A percentile compares a stretch with the other conserved stretches of the same genome.
phyloP scores from a whole-genome alignment of 2,888 invertebrate species.

The Cephus sareptanus region DNA sequence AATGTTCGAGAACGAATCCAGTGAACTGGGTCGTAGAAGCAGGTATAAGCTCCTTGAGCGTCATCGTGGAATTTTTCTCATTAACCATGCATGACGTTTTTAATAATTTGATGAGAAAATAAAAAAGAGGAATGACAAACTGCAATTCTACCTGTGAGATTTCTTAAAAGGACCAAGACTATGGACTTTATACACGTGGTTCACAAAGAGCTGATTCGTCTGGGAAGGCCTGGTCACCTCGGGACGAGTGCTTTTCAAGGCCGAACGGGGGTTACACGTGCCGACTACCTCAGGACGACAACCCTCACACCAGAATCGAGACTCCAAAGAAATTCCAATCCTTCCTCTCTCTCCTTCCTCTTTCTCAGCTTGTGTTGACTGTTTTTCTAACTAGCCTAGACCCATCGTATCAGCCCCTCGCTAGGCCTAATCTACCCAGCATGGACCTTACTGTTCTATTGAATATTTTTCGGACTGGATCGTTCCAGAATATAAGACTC shows the following conservation, averaged over 20 bases:
- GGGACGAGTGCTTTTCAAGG: conserved; percentile 22
- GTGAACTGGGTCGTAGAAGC: background rate
- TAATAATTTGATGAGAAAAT: background rate
- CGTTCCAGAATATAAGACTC: too few relatives aligned
- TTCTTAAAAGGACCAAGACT: background rate
- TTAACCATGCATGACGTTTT: background rate
- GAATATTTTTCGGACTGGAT: background rate
- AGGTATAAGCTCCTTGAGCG: background rate
- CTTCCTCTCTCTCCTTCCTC: conserved; percentile 17
- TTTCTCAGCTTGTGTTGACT: background rate
- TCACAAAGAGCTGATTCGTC: background rate
- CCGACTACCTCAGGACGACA: conserved; percentile 31
- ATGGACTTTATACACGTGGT: background rate
- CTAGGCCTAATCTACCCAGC: background rate
- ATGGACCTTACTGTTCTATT: background rate
- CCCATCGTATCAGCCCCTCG: background rate
- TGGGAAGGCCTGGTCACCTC: background rate
- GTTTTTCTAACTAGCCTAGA: background rate
- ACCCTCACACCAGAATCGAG: conserved; percentile 22
- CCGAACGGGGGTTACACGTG: conserved; percentile 31
- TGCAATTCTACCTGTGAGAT: background rate
- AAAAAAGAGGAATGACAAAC: background rate
- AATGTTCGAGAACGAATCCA: background rate
- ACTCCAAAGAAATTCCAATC: conserved; percentile 28
- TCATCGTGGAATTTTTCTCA: background rate